phyloP scores from a whole-genome alignment of 2,888 invertebrate genomes.

The Acanthacorydalis orientalis region DNA sequence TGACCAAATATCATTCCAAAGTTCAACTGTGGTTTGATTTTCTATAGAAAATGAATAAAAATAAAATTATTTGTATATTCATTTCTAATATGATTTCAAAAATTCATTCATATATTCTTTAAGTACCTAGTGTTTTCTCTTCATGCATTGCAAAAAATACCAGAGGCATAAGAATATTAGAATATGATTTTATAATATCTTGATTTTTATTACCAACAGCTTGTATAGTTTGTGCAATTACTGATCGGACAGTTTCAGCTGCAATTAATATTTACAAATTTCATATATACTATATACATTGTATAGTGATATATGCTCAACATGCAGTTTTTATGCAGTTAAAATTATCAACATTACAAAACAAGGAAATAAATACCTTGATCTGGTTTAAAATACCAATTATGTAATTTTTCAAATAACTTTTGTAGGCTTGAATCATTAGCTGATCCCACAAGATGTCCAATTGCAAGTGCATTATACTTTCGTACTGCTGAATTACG shows the following conservation, averaged over 20 bases:
- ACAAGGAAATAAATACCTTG: conserved; percentile 21
- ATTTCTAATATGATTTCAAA: neutral
- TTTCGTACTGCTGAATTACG: conserved; percentile 70
- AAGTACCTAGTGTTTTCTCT: conserved; percentile 48
- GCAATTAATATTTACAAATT: conserved; percentile 11
- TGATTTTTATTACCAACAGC: conserved; percentile 69
- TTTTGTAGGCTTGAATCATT: conserved; percentile 58
- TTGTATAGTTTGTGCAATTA: conserved; percentile 59
- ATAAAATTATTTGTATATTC: neutral
- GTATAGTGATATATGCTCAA: neutral
- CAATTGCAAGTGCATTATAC: conserved; percentile 68
- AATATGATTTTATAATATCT: conserved; percentile 64
- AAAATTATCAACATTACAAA: no score
- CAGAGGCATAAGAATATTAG: conserved; percentile 57
- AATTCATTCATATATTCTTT: conserved; percentile 7
- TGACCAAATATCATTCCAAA: conserved; percentile 80
- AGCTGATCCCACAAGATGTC: conserved; percentile 65
- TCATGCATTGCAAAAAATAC: conserved; percentile 86
- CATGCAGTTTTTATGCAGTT: no score
- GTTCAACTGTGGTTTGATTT: conserved; percentile 41
- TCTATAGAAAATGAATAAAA: conserved; percentile 16
- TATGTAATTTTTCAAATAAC: conserved; percentile 39
- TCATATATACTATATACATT: no score
- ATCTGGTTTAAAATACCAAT: conserved; percentile 51
- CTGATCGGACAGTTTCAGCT: conserved; percentile 60